These are phyloP conservation scores for Cheilosia soror DNA, from an alignment of 2,888 invertebrate genomes.

Conservation along the genomic window DNA sequence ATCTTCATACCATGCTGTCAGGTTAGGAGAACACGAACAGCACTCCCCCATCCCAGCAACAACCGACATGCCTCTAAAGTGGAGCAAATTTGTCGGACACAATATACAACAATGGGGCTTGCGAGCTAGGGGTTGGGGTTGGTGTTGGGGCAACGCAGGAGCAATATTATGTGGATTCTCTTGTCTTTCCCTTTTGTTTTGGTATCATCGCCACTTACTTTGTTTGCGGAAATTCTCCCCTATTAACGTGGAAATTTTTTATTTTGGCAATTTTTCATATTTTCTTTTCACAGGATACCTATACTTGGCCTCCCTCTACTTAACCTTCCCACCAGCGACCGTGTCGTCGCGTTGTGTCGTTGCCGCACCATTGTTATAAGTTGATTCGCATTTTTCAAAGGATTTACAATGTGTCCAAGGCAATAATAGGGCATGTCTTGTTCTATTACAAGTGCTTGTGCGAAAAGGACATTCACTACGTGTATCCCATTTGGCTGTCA, in stretches of 20 bases:
- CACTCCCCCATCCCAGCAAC: conserved; percentile 50
- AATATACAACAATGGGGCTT: conserved; percentile 35
- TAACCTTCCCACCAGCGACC: neutral
- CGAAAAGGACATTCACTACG: conserved; percentile 68
- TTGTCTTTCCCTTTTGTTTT: conserved; percentile 19
- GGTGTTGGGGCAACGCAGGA: neutral
- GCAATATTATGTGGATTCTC: neutral
- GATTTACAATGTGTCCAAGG: conserved; percentile 74
- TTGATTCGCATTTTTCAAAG: conserved; percentile 74
- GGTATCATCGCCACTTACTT: conserved; percentile 69
- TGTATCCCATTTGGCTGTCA: conserved; percentile 61
- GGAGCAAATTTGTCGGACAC: conserved; percentile 73
- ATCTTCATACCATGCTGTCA: conserved; percentile 55
- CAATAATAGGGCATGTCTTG: conserved; percentile 73
- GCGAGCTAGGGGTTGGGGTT: too few relatives aligned
- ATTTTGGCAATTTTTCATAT: conserved; percentile 72
- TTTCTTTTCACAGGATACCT: conserved; percentile 26
- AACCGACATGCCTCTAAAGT: conserved; percentile 65
- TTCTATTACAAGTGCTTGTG: conserved; percentile 71
- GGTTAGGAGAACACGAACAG: conserved; percentile 67
- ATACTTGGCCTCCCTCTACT: neutral
- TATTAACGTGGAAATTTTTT: conserved; percentile 71
- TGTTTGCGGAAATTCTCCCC: conserved; percentile 63
- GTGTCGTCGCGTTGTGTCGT: neutral
- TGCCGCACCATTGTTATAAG: conserved; percentile 54